phyloP scores from a whole-genome alignment of 2,888 invertebrate genomes.

The Serrognathus titanus region DNA sequence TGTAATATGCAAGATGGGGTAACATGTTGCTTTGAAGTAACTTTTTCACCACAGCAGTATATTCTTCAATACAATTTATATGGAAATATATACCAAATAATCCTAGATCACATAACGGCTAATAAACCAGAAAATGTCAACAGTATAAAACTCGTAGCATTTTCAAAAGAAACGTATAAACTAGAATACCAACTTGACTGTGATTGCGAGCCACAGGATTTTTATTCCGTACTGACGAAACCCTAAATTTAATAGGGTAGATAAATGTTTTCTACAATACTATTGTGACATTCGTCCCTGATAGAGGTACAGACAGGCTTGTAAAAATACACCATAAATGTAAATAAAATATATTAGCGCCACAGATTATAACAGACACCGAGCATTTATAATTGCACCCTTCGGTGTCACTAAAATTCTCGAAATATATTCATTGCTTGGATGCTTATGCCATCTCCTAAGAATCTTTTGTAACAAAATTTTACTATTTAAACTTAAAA shows the following conservation, averaged over 20 bases:
- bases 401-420: no score
- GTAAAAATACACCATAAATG: no score
- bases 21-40: neutral
- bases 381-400: no score
- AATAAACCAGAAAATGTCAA: conserved; percentile 2
- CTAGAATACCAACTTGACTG: no score
- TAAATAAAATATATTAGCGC: no score
- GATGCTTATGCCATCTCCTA: no score
- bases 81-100: conserved; percentile 1
- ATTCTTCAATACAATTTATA: neutral
- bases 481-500: no score
- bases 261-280: neutral
- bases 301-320: no score
- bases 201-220: no score
- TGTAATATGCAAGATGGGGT: neutral
- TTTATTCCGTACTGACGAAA: neutral
- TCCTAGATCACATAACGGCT: neutral
- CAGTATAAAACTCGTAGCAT: neutral
- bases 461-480: no score
- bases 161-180: neutral
- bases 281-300: neutral
- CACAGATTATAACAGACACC: no score
- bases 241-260: conserved; percentile 3
- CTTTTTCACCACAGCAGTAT: neutral
- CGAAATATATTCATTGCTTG: no score